Conservation (phyloP, 2,113 vertebrate genomes). For the Halichoeres trimaculatus region DNA sequence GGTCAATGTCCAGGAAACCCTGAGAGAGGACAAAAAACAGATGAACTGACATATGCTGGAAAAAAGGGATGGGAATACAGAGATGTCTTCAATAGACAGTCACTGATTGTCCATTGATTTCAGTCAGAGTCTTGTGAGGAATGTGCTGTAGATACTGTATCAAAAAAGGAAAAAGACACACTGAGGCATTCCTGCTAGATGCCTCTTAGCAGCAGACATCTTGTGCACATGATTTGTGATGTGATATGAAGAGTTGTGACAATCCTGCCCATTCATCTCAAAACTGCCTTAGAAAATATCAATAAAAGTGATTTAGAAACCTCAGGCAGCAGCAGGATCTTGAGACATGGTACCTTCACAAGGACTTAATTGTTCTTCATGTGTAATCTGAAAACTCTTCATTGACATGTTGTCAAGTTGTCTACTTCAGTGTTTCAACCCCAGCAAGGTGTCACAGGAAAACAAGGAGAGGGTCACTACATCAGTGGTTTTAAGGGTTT, state of each 20-base stretch:
- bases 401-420: background rate
- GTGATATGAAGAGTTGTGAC: background rate
- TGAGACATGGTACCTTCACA: background rate
- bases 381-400: background rate
- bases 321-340: background rate
- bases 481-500: background rate
- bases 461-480: background rate
- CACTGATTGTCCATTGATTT: background rate
- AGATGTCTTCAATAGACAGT: background rate
- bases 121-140: background rate
- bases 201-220: background rate
- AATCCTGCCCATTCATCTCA: background rate
- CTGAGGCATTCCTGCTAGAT: background rate
- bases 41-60: background rate
- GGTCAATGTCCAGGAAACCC: slow-evolving; percentile 97
- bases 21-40: slow-evolving; percentile 61
- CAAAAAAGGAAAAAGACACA: background rate
- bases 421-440: background rate
- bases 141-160: background rate
- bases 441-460: background rate
- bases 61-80: background rate
- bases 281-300: background rate
- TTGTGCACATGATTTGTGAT: background rate
- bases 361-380: background rate
- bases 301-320: background rate